Conservation (phyloP, 2,888 invertebrate genomes). For the Seira ritae region DNA sequence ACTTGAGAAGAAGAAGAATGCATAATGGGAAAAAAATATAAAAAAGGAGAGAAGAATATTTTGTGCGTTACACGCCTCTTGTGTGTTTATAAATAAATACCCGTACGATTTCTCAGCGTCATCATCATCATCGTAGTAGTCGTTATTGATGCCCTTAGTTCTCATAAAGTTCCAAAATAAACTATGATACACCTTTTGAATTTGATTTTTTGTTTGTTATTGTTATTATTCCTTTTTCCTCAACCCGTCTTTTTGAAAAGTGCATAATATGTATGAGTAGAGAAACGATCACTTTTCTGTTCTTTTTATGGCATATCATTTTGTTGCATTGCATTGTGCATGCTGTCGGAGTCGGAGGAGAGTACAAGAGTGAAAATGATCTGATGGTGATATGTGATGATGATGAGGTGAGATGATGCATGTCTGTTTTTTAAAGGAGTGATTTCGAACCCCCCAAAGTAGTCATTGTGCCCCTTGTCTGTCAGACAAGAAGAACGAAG, state of each 20-base stretch:
- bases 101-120: slow-evolving; percentile 37
- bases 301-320: neutral
- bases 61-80: slow-evolving; percentile 37
- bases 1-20: slow-evolving; percentile 47
- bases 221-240: too few relatives aligned
- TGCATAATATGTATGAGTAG: too few relatives aligned
- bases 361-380: slow-evolving; percentile 46
- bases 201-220: too few relatives aligned
- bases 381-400: slow-evolving; percentile 35
- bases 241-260: too few relatives aligned
- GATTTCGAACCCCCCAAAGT: slow-evolving; percentile 35
- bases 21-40: neutral
- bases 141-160: too few relatives aligned
- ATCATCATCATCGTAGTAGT: too few relatives aligned
- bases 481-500: slow-evolving; percentile 19
- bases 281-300: neutral
- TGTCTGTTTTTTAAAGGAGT: slow-evolving; percentile 34
- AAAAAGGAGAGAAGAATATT: slow-evolving; percentile 15
- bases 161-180: too few relatives aligned
- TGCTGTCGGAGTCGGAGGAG: too few relatives aligned
- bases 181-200: too few relatives aligned
- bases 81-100: slow-evolving; percentile 58
- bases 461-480: slow-evolving; percentile 29
- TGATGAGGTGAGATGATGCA: slow-evolving; percentile 49
- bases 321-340: too few relatives aligned